Conservation (phyloP, 1,140 invertebrate species). For the Tetragnatha versicolor region DNA sequence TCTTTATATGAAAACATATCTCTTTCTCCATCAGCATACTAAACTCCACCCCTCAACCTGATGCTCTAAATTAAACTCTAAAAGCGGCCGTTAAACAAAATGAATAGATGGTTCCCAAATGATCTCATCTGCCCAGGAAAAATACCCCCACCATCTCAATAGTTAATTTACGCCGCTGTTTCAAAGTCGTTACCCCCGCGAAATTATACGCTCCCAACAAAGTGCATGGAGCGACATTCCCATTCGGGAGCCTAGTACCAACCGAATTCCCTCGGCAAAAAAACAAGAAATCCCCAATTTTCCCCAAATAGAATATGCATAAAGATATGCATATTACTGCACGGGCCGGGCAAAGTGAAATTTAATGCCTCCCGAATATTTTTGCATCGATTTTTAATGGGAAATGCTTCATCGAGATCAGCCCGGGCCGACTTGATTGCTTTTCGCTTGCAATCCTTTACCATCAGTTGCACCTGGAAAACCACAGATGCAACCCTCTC, state of each 20-base stretch:
- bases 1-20: too few species aligned
- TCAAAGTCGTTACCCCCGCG: background rate
- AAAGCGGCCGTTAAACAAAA: too few species aligned
- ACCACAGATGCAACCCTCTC: background rate
- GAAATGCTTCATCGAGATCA: background rate
- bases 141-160: too few species aligned
- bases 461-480: constrained; percentile 34
- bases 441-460: background rate
- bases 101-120: too few species aligned
- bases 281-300: constrained; percentile 28
- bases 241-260: constrained; percentile 1
- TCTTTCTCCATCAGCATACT: too few species aligned
- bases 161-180: background rate
- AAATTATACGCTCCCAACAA: background rate
- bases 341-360: constrained; percentile 23
- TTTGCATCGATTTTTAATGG: constrained; percentile 43
- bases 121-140: too few species aligned
- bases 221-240: constrained; percentile 10
- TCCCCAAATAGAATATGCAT: constrained; percentile 19
- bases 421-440: background rate
- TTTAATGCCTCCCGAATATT: constrained; percentile 40
- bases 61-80: too few species aligned
- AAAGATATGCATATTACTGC: constrained; percentile 13
- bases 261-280: too few species aligned
- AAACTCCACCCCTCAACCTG: too few species aligned